Percentiles rank a stretch among this genome's conserved stretches.
phyloP scores from a whole-genome alignment of 1,140 invertebrate species.

The Bombus soroeensis region DNA sequence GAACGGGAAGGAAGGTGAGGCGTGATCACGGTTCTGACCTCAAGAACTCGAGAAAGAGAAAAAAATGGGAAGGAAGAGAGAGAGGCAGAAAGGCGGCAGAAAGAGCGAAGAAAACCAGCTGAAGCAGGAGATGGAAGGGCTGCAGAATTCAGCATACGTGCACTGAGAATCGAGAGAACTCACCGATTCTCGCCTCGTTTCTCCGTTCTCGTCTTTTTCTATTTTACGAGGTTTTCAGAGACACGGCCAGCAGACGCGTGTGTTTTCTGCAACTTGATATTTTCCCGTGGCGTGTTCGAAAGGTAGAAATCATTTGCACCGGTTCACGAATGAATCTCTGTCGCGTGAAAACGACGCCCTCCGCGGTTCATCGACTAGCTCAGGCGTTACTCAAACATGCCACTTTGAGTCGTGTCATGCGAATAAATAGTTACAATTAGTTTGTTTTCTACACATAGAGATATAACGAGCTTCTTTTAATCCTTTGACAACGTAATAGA shows the following conservation, averaged over 20 bases:
- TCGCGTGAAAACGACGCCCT: neutral
- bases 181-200: neutral
- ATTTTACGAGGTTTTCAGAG: neutral
- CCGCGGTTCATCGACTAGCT: no score
- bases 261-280: slow-evolving; percentile 40
- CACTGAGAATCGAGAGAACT: neutral
- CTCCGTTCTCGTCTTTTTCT: slow-evolving; percentile 19
- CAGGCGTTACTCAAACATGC: neutral
- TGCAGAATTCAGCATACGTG: slow-evolving; percentile 48
- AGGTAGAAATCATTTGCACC: slow-evolving; percentile 32
- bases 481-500: neutral
- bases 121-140: slow-evolving; percentile 29
- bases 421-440: neutral
- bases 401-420: neutral
- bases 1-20: slow-evolving; percentile 69
- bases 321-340: slow-evolving; percentile 24
- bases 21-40: slow-evolving; percentile 68
- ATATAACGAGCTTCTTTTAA: neutral
- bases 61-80: neutral
- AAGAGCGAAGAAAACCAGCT: slow-evolving; percentile 32
- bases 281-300: slow-evolving; percentile 17
- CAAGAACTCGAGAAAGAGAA: slow-evolving; percentile 55
- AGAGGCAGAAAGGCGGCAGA: neutral
- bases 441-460: neutral
- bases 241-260: neutral